Percentiles rank a stretch among this genome's conserved stretches.
Evolutionary conservation across 2,113 vertebrate species (phyloP).

Genomic region (Poicephalus gulielmi): DNA sequence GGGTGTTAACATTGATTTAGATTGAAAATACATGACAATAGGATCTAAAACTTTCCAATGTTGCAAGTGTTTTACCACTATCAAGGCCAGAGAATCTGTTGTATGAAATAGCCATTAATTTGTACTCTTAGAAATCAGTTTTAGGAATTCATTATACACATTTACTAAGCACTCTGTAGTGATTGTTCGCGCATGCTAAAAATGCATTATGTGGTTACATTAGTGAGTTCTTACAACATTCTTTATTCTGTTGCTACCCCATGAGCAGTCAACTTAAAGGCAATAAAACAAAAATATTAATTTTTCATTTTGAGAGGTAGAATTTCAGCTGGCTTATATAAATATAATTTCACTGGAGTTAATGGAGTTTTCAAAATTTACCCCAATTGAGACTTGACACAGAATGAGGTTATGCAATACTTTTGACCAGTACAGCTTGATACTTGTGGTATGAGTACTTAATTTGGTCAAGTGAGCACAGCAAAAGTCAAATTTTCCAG

Average conservation of each 20-base stretch:
- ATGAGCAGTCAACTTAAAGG: not conserved
- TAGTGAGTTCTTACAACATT: not conserved
- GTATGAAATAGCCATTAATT: not conserved
- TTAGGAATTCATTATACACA: not conserved
- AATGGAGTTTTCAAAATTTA: constrained; percentile 23
- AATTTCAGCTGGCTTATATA: not conserved
- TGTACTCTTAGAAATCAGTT: not conserved
- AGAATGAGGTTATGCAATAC: constrained; percentile 28
- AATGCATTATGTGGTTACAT: not conserved
- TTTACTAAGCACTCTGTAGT: not conserved
- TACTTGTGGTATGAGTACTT: constrained; percentile 8
- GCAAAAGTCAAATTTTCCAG: not conserved
- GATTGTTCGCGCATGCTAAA: not conserved
- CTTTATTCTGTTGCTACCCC: not conserved
- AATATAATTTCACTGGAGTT: not conserved
- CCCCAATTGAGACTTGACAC: not conserved
- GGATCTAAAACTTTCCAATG: not conserved
- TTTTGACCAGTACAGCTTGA: constrained; percentile 19
- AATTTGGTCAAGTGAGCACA: not conserved
- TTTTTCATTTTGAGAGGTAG: not conserved
- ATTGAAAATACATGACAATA: not conserved
- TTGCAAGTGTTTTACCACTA: not conserved
- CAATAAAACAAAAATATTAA: constrained; percentile 12
- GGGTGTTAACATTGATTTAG: not conserved
- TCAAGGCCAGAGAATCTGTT: not conserved